Percentiles rank a stretch among this genome's conserved stretches.
Conservation (phyloP, 1,140 invertebrate genomes). For the Drosophila ficusphila region DNA sequence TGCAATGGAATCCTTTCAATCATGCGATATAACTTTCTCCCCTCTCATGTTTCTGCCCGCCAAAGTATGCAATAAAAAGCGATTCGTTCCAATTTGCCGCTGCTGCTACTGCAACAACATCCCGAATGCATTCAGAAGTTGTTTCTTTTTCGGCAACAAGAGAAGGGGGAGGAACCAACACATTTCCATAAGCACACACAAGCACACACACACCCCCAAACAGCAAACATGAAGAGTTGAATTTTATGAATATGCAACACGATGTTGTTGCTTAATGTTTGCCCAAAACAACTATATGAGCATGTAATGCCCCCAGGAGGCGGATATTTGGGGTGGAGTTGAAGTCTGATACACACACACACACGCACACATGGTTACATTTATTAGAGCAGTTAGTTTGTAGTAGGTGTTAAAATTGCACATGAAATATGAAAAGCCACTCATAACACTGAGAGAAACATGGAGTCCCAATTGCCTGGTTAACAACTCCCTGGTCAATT, state of each 20-base stretch:
- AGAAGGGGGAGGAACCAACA: not conserved
- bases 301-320: conserved; percentile 38
- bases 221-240: conserved; percentile 22
- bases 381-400: conserved; percentile 68
- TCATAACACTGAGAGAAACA: conserved; percentile 50
- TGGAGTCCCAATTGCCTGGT: conserved; percentile 37
- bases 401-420: conserved; percentile 80
- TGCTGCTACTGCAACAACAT: conserved; percentile 1
- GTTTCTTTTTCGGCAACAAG: conserved; percentile 23
- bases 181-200: conserved; percentile 5
- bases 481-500: conserved; percentile 53
- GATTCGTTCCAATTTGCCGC: conserved; percentile 26
- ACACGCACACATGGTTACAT: conserved; percentile 26
- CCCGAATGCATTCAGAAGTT: conserved; percentile 20
- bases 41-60: not conserved
- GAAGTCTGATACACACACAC: conserved; percentile 1
- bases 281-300: conserved; percentile 43
- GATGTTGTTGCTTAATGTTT: conserved; percentile 64
- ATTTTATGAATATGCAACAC: conserved; percentile 74
- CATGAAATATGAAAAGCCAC: conserved; percentile 76
- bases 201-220: too few relatives aligned
- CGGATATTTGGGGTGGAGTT: not conserved
- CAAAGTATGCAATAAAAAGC: conserved; percentile 32
- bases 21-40: not conserved
- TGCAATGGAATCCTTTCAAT: conserved; percentile 9